Base-by-base conservation (phyloP, 2,888 invertebrate species). In the Cecidostiba fungosa region DNA sequence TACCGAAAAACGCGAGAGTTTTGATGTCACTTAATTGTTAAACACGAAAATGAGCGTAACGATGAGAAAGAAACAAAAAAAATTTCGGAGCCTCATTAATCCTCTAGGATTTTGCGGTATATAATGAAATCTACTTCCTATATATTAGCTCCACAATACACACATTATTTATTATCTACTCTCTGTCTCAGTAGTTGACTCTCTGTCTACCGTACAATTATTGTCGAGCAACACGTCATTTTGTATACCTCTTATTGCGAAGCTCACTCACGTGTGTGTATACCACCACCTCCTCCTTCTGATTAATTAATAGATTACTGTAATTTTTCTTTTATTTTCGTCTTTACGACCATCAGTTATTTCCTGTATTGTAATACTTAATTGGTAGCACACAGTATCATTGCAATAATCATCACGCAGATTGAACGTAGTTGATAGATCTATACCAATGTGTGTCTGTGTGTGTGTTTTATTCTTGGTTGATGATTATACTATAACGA, bases 321-420 rank as follows among this genome's bases (percentile, higher is more conserved):
- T 85, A 66, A 73, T 66, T 82, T 85, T 82, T 69, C 36, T 85
- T 81, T 82, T 78, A 47, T 85, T 81, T 85, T 81, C 43, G 74
- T 70, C 77, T 26, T 69, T 76, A 32, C 69, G 66, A 70, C 70
- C 10, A n/a, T n/a, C n/a, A 36, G 19, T 59, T 59, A 59, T 82
- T 82, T 78, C 72, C 62, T 72, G 62, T 62, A 85, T 73, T 43
- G 77, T 80, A 77, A 82, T 66, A 66, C 36, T 12, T 26, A 39
- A 85, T 81, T 43, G 70, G 19, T 23, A 59, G 81, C 32, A 72
- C 43, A 77, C 47, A 32, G 69, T 85, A 77, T 77, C 72, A 50
- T 59, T 62, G 47, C 43, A 54, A 50, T 50, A 50, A 43, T 72
- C 59, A 77, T 69, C 69, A 43, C 59, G 23, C 59, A 62, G 77